A percentile compares a stretch with the other conserved stretches of the same genome.
These are phyloP conservation scores for Matsumyia berberina DNA, from an alignment of 2,888 invertebrate genomes.

Conservation along the genomic window DNA sequence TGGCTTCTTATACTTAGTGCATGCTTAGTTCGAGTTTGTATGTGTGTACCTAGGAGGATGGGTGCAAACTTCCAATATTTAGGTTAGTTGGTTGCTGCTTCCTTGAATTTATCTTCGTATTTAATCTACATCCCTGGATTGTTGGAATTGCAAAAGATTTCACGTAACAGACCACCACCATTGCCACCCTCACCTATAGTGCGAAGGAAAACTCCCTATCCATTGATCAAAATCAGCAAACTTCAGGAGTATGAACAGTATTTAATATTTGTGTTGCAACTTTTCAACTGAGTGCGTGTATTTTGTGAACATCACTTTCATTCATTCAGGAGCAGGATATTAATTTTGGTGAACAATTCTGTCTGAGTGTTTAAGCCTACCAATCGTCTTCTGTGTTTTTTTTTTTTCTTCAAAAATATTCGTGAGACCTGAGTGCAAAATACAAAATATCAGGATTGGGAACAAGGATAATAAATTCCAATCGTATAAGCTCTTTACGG, in stretches of 20 bases:
- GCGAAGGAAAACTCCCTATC: slow-evolving; percentile 35
- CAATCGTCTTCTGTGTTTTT: neutral
- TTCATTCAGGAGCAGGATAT: neutral
- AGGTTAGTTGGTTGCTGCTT: slow-evolving; percentile 53
- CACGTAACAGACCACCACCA: slow-evolving; percentile 27
- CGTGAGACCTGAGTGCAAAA: no score
- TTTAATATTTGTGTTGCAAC: slow-evolving; percentile 54
- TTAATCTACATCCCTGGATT: slow-evolving; percentile 44
- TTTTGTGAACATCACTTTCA: neutral
- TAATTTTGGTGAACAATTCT: slow-evolving; percentile 9
- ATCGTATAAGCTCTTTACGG: neutral
- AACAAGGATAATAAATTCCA: neutral
- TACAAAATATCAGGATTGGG: no score
- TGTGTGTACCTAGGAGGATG: slow-evolving; percentile 39
- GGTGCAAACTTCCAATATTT: slow-evolving; percentile 66
- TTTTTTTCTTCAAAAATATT: neutral
- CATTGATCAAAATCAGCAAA: slow-evolving; percentile 50
- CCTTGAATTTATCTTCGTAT: slow-evolving; percentile 30
- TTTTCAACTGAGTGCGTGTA: slow-evolving; percentile 9
- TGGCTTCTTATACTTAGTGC: slow-evolving; percentile 35
- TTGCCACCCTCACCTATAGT: neutral
- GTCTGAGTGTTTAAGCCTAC: slow-evolving; percentile 4
- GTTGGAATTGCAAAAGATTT: slow-evolving; percentile 47
- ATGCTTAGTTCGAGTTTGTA: slow-evolving; percentile 27
- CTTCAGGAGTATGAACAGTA: slow-evolving; percentile 27